These are phyloP conservation scores for Lepidurus couesii DNA, from an alignment of 1,140 invertebrate genomes.

Conservation along the genomic window DNA sequence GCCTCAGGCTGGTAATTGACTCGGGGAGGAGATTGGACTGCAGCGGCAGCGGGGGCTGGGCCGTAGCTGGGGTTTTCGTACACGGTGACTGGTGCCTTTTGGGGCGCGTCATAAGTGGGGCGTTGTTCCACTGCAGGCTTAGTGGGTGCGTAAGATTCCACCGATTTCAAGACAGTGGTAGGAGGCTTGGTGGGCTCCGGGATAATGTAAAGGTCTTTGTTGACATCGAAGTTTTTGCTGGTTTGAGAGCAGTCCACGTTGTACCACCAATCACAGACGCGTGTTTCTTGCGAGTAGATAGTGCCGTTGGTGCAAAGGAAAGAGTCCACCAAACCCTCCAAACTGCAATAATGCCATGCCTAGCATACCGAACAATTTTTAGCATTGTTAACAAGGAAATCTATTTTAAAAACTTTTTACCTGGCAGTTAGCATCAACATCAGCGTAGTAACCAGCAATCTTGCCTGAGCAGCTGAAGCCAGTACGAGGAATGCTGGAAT, in stretches of 20 bases:
- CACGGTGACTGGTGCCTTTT: not conserved
- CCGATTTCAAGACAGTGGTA: not conserved
- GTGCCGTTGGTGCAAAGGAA: slow-evolving; percentile 43
- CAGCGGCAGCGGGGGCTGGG: not conserved
- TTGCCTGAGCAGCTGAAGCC: slow-evolving; percentile 66
- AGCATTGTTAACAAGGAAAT: no score
- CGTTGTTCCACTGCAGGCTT: not conserved
- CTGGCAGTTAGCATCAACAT: slow-evolving; percentile 78
- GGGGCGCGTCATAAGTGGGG: not conserved
- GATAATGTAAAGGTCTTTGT: slow-evolving; percentile 40
- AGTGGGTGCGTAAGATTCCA: not conserved
- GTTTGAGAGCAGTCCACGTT: slow-evolving; percentile 39
- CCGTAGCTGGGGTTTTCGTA: not conserved
- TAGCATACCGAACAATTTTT: not conserved
- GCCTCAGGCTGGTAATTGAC: not conserved
- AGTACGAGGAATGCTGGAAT: slow-evolving; percentile 67
- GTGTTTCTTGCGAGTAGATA: slow-evolving; percentile 41
- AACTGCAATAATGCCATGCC: slow-evolving; percentile 36
- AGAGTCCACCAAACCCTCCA: slow-evolving; percentile 34
- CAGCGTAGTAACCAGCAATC: slow-evolving; percentile 77
- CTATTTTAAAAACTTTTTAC: slow-evolving; percentile 45
- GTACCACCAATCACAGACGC: slow-evolving; percentile 43
- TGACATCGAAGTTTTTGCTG: slow-evolving; percentile 38
- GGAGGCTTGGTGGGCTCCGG: slow-evolving; percentile 27
- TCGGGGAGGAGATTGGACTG: not conserved